Evolutionary conservation across 2,113 vertebrate species (phyloP), one percentile per base, ranked within the genome.

Genomic region (Alces alces): DNA sequence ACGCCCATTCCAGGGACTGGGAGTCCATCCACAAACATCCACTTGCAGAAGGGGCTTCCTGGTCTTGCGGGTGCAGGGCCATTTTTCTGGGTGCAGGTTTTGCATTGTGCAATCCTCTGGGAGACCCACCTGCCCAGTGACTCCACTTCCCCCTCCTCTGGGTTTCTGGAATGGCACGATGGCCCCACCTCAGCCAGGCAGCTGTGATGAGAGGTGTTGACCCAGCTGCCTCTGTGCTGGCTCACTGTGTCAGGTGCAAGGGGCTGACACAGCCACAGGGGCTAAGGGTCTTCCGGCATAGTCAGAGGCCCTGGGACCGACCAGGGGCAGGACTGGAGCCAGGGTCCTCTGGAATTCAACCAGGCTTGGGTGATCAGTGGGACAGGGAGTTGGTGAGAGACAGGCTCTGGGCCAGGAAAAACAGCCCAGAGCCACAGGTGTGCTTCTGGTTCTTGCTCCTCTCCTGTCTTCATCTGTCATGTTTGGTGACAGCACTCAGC

Each of bases 101-200:
- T 47, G 78, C n/a, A 30, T 39, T 79, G 64, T 57, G 83, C 52
- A 87, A 57, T 84, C 54, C 86, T 91, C 93, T 80, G 7, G 0
- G 89, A 95, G 92, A 86, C 60, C 70, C 79, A 95, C n/a, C 70
- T 92, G 80, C 45, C 64, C 57, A 5, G 39, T 86, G 94, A 78
- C 83, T 64, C 88, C 50, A 89, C 84, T 94, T 91, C 85, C 52
- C 96, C 70, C 47, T 87, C 54, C 61, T 52, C 17, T 60, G 54
- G 83, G 52, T 33, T 95, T 43, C 43, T 96, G 97, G 96, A 93
- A 96, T 96, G 91, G 50, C 76, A 89, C 19, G 3, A 16, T 1
- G 47, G 83, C 97, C 61, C 94, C 94, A 96, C 96, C 97, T 98
- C 83, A 66, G 86, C 82, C 96, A 89, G 91, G 95, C 82, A 96